Conservation (phyloP, 2,797 vertebrate genomes). For the Urocyon cinereoargenteus region DNA sequence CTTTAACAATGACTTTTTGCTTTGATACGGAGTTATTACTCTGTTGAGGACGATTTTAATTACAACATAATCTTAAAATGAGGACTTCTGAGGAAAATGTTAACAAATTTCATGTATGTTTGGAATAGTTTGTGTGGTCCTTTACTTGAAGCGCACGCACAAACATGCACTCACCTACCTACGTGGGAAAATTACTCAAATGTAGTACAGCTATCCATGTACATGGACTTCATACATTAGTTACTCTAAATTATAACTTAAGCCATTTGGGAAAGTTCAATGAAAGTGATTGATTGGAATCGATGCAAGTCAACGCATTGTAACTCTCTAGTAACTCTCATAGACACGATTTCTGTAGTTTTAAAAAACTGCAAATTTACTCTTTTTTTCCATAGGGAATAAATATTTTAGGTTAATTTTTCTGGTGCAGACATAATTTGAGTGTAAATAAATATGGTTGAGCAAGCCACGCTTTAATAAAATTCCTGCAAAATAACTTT, state of each 20-base stretch:
- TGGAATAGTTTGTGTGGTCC: background rate
- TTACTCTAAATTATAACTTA: conserved; percentile 28
- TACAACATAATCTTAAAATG: background rate
- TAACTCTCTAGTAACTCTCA: background rate
- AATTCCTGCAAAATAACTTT: conserved; percentile 46
- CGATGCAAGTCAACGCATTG: background rate
- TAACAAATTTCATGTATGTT: conserved; percentile 2
- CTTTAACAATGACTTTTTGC: background rate
- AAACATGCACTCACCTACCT: background rate
- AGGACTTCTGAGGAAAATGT: background rate
- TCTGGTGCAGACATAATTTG: conserved; percentile 37
- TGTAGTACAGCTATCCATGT: background rate
- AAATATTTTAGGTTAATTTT: conserved; percentile 29
- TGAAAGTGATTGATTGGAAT: conserved; percentile 18
- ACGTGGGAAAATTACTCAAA: background rate
- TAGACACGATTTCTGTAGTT: background rate
- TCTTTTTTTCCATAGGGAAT: background rate
- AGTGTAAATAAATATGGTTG: conserved; percentile 25
- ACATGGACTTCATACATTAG: background rate
- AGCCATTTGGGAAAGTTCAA: background rate
- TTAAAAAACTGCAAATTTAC: conserved; percentile 3
- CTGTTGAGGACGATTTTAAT: conserved; percentile 32
- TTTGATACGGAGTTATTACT: background rate
- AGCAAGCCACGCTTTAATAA: conserved; percentile 10
- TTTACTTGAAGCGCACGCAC: background rate